phyloP scores from a whole-genome alignment of 92 coral and sea anemone genomes.

The Virgularia gustaviana region DNA sequence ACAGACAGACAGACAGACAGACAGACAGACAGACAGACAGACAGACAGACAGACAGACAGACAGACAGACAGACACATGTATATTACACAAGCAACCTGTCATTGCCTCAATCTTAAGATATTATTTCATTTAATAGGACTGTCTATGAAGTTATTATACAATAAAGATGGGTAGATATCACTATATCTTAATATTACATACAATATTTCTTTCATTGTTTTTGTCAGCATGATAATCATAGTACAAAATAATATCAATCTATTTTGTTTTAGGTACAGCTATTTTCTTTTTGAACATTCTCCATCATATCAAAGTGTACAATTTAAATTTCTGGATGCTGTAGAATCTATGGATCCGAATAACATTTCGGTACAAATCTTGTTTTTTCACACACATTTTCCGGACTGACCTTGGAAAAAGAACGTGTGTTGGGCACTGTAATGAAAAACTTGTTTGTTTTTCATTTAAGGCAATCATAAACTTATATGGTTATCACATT shows the following conservation, averaged over 20 bases:
- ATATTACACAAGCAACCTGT: no score
- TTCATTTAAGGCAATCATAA: constrained; percentile 65
- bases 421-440: no score
- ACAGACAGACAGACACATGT: constrained; percentile 3
- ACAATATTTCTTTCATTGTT: not conserved
- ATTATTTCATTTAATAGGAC: constrained; percentile 44
- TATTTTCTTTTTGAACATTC: constrained; percentile 84
- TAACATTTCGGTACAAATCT: constrained; percentile 93
- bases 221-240: not conserved
- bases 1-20: constrained; percentile 14
- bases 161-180: constrained; percentile 67
- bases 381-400: not conserved
- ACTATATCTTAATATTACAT: not conserved
- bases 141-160: constrained; percentile 67
- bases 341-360: constrained; percentile 96
- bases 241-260: no score
- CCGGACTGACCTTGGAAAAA: not conserved
- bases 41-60: constrained; percentile 14
- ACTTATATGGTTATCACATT: constrained; percentile 78
- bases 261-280: constrained; percentile 54
- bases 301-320: constrained; percentile 72
- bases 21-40: constrained; percentile 14
- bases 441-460: no score
- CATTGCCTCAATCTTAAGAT: not conserved
- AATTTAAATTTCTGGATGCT: constrained; percentile 89